A percentile compares a stretch with the other conserved stretches of the same genome.
phyloP scores from a whole-genome alignment of 2,888 invertebrate genomes.

The Sarcophaga carnaria region DNA sequence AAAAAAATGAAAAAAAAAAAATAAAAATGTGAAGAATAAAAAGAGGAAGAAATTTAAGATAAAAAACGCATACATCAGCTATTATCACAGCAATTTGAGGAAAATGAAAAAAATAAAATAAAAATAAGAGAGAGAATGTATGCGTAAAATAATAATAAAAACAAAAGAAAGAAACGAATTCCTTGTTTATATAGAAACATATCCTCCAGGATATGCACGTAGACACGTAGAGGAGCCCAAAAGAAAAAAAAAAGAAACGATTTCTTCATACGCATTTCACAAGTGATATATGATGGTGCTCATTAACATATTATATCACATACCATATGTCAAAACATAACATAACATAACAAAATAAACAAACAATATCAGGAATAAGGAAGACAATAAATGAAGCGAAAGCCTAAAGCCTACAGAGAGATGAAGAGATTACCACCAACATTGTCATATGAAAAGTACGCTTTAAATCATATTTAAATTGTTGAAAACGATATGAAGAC shows the following conservation, averaged over 20 bases:
- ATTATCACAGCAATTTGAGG: constrained; percentile 75
- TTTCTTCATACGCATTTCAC: constrained; percentile 67
- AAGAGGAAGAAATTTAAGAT: neutral
- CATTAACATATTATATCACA: constrained; percentile 81
- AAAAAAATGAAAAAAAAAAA: constrained; percentile 34
- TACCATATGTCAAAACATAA: constrained; percentile 77
- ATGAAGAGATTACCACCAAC: too few species aligned
- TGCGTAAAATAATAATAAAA: constrained; percentile 58
- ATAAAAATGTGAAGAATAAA: constrained; percentile 24
- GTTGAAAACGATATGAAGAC: too few species aligned
- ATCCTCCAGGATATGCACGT: constrained; percentile 79
- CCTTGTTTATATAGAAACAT: constrained; percentile 67
- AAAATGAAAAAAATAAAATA: constrained; percentile 69
- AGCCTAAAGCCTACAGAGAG: neutral
- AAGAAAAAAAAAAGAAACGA: constrained; percentile 17
- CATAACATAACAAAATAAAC: constrained; percentile 74
- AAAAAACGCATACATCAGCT: constrained; percentile 73
- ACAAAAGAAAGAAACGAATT: constrained; percentile 41
- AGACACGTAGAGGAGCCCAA: constrained; percentile 75
- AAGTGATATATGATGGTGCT: constrained; percentile 79
- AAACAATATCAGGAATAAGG: neutral
- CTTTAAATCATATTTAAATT: too few species aligned
- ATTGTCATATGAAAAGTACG: too few species aligned
- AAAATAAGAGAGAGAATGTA: neutral
- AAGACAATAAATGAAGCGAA: neutral